Conservation (phyloP, 2,888 invertebrate species). For the Nomada ruficornis region DNA sequence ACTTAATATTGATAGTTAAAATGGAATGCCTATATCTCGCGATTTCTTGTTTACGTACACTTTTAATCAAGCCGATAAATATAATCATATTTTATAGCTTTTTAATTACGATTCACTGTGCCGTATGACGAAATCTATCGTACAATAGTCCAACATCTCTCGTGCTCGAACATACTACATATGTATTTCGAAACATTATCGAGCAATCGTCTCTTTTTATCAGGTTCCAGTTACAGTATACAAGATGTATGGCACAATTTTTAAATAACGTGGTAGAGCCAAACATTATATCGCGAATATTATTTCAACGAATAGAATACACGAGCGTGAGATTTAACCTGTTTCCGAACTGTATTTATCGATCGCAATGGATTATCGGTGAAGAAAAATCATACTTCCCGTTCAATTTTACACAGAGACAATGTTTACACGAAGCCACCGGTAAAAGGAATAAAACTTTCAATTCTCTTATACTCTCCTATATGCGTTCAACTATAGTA, state of each 20-base stretch:
- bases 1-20: conserved; percentile 8
- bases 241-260: neutral
- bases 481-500: conserved; percentile 66
- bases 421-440: conserved; percentile 70
- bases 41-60: neutral
- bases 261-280: no score
- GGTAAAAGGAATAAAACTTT: conserved; percentile 51
- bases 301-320: neutral
- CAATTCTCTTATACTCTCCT: conserved; percentile 62
- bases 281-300: no score
- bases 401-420: conserved; percentile 62
- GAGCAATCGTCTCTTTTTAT: conserved; percentile 9
- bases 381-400: conserved; percentile 7
- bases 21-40: neutral
- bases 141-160: conserved; percentile 6
- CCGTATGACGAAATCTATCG: conserved; percentile 9
- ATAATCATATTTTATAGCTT: neutral
- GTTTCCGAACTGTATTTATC: conserved; percentile 5
- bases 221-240: conserved; percentile 17
- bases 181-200: conserved; percentile 14
- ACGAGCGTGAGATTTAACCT: neutral
- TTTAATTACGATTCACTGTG: conserved; percentile 9
- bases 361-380: neutral
- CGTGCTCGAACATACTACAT: conserved; percentile 1
- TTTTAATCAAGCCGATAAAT: neutral